Evolutionary conservation across 1,140 invertebrate species (phyloP), one percentile per base, ranked within the genome.

Genomic region (Pissodes strobi): DNA sequence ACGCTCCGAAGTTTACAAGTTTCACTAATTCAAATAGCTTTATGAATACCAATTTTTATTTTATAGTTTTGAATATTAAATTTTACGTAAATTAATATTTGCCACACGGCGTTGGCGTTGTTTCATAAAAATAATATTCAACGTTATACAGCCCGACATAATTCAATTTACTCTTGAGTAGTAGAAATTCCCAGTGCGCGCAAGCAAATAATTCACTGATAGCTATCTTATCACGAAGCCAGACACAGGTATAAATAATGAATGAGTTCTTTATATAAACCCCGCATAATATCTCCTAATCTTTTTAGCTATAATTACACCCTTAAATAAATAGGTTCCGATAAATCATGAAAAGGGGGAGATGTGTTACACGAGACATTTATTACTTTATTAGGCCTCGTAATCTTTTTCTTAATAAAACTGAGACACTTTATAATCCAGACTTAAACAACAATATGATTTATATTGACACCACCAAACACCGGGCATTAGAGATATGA

Each of bases 361-460:
- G 59, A 60, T 60, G 57, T 60, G 57, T 60, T 60, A 60, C 43
- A 60, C 43, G 38, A 62, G 59, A 62, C 59, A 62, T 62, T 62
- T 62, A 62, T 62, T 62, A 62, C 59, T 62, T 62, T 62, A 62
- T 62, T 62, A 48, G 59, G 22, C 37, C 23, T 38, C 13, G 46
- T 53, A 62, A 62, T 62, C 59, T 62, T 46, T 49, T 61, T 52
- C 59, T 62, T 51, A 62, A 62, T 62, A 62, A 62, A 62, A 62
- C 48, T 30, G 38, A 53, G 49, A 52, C 48, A 53, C 19, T 62
- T 62, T 43, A 53, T 53, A 62, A 53, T 53, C 49, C 39, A 1
- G 25, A 43, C 49, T 62, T 53, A 45, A 62, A 38, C 59, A 62
- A 62, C 59, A 62, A 21, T 21, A 45, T 62, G 59, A 62, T 62